These are phyloP conservation scores for Ciconia boyciana DNA, from an alignment of 2,113 vertebrate genomes.

Conservation along the genomic window DNA sequence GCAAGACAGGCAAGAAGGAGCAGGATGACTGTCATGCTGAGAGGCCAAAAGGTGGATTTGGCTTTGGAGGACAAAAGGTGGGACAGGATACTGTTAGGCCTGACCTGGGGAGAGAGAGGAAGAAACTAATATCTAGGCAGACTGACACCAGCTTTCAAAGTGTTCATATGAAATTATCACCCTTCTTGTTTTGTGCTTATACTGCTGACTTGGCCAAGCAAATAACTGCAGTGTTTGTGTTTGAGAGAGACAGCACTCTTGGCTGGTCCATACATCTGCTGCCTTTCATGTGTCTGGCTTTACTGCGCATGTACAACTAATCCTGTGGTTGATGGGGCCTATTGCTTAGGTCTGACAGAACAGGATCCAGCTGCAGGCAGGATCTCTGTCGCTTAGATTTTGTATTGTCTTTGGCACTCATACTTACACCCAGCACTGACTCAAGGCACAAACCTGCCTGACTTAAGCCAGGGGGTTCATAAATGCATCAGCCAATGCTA, in stretches of 20 bases:
- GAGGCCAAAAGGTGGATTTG: not conserved
- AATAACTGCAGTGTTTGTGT: not conserved
- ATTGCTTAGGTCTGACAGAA: not conserved
- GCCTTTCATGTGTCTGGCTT: not conserved
- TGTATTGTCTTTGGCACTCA: not conserved
- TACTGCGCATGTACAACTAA: not conserved
- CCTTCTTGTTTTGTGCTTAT: not conserved
- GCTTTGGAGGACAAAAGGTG: not conserved
- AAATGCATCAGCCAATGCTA: not conserved
- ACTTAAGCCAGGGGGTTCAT: not conserved
- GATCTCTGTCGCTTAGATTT: not conserved
- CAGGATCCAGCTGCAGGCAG: not conserved
- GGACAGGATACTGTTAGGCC: not conserved
- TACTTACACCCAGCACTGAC: not conserved
- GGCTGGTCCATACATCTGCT: not conserved
- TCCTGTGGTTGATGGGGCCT: not conserved
- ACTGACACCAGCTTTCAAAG: not conserved
- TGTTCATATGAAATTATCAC: not conserved
- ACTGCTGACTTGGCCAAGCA: not conserved
- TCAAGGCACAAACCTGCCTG: not conserved
- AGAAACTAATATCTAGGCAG: not conserved
- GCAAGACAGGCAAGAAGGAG: not conserved
- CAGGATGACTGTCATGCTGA: not conserved
- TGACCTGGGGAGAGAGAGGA: not conserved
- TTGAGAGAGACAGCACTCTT: not conserved